Percentiles rank a stretch among this genome's conserved stretches.
Evolutionary conservation across 2,888 invertebrate genomes (phyloP).

Genomic region (Caenorhabditis sp.): DNA sequence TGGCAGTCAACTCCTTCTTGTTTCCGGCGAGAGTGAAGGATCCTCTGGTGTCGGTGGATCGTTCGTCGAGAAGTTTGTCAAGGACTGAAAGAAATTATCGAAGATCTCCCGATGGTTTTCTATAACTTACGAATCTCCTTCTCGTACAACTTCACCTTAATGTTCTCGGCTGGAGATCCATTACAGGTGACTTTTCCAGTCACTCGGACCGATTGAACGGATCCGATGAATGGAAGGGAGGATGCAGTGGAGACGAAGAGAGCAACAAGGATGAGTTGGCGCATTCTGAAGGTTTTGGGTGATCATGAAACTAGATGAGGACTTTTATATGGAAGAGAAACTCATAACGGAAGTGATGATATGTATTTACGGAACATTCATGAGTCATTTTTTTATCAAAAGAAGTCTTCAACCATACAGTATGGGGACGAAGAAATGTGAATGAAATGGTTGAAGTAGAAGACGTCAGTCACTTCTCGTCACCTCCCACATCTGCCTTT

Average conservation of each 20-base stretch:
- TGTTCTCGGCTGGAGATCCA: conserved; percentile 77
- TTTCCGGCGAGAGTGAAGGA: conserved; percentile 73
- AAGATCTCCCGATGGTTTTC: not conserved
- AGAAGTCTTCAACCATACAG: conserved; percentile 4
- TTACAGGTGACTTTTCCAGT: conserved; percentile 78
- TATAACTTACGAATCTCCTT: conserved; percentile 72
- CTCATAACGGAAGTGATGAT: conserved; percentile 32
- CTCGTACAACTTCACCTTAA: conserved; percentile 81
- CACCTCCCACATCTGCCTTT: conserved; percentile 27
- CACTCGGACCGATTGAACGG: conserved; percentile 77
- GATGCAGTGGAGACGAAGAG: conserved; percentile 39
- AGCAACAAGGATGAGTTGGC: conserved; percentile 48
- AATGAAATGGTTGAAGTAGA: conserved; percentile 23
- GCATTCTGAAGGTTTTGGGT: conserved; percentile 40
- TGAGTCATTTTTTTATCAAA: conserved; percentile 39
- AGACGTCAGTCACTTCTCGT: conserved; percentile 27
- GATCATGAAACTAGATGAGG: not conserved
- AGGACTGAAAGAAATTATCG: conserved; percentile 63
- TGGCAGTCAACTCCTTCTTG: conserved; percentile 72
- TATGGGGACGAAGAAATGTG: conserved; percentile 18
- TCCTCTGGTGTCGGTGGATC: conserved; percentile 74
- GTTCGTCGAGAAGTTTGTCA: conserved; percentile 80
- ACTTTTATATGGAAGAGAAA: conserved; percentile 6
- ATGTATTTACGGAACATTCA: conserved; percentile 7
- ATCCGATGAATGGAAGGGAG: conserved; percentile 72